phyloP scores from a whole-genome alignment of 2,113 vertebrate species.

The Acinonyx jubatus region DNA sequence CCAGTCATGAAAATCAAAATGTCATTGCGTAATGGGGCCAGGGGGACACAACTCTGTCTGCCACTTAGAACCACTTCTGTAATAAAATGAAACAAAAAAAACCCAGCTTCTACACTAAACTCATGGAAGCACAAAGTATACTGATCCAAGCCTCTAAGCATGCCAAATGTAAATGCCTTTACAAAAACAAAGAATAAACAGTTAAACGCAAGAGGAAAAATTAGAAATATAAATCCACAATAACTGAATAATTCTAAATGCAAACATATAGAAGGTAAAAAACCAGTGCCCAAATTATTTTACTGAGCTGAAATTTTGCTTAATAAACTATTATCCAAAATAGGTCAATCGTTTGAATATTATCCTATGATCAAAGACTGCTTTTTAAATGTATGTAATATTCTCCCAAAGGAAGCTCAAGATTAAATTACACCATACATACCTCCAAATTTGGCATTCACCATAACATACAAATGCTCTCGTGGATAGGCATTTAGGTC shows the following conservation, averaged over 20 bases:
- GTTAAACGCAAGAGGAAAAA: conserved; percentile 35
- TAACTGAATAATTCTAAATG: conserved; percentile 20
- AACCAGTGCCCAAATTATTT: conserved; percentile 17
- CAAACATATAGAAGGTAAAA: conserved; percentile 40
- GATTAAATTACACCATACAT: conserved; percentile 45
- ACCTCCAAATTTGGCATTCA: conserved; percentile 94
- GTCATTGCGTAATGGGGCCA: neutral
- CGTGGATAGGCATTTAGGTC: conserved; percentile 91
- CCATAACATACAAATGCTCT: conserved; percentile 98
- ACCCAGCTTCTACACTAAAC: neutral
- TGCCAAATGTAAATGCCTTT: neutral
- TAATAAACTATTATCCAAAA: conserved; percentile 12
- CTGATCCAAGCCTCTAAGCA: neutral
- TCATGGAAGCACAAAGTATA: conserved; percentile 19
- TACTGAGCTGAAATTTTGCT: conserved; percentile 28
- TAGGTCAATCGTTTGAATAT: neutral
- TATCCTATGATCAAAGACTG: neutral
- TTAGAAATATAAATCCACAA: neutral
- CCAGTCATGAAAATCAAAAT: neutral
- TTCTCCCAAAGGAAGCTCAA: conserved; percentile 11
- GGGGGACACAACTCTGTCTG: neutral
- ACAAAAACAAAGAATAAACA: conserved; percentile 6
- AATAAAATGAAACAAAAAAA: neutral
- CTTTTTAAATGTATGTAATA: neutral
- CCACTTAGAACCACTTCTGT: neutral